Base-by-base conservation (phyloP, 1,140 invertebrate species). In the Pachypeltis micranthus region DNA sequence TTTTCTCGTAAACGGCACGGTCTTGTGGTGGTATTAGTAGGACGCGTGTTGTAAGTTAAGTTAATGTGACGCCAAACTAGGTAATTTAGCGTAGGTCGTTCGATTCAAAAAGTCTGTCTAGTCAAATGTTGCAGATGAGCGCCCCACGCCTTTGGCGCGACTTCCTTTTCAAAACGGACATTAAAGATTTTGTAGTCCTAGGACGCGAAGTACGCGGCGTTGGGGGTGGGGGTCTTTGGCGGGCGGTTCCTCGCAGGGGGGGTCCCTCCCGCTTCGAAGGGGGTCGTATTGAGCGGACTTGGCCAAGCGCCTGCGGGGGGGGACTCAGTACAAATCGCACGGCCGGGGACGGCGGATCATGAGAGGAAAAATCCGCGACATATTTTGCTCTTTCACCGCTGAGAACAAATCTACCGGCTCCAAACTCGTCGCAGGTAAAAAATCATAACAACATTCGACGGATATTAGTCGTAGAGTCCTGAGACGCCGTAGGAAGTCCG, bases 331-430 rank as follows among this genome's bases (percentile, higher is more conserved):
- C 12, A 10, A 26, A 2, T 25, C 55, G 27, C 55, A 26, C 24
- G 27, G 55, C 55, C 55, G 55, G 55, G 24, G 23, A 57, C 7
- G 64, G 64, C 64, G 44, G 60, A 65, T 27, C 31, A 65, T 65
- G 64, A 65, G 64, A 65, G 64, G 60, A 26, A 65, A 61, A 51
- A 29, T 65, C 34, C 61, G 54, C 29, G 64, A 65, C 23, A 31
- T 65, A 34, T 39, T 65, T 21, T 55, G 59, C 25, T 54, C 63
- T 10, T 65, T 62, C 27, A 31, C 58, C 12, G 55, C 44, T 44
- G 64, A 65, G 16, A 29, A 59, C 34, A 57, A 44, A 25, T 21
- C 34, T 24, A 34, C 44, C 19, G 59, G 31, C 51, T 29, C 58
- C 23, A 59, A 59, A 19, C 63, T 44, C 47, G 39, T 31, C 21